Percentiles rank a stretch among this genome's conserved stretches.
Evolutionary conservation across 2,113 vertebrate species (phyloP).

Genomic region (Oceanodroma tethys): DNA sequence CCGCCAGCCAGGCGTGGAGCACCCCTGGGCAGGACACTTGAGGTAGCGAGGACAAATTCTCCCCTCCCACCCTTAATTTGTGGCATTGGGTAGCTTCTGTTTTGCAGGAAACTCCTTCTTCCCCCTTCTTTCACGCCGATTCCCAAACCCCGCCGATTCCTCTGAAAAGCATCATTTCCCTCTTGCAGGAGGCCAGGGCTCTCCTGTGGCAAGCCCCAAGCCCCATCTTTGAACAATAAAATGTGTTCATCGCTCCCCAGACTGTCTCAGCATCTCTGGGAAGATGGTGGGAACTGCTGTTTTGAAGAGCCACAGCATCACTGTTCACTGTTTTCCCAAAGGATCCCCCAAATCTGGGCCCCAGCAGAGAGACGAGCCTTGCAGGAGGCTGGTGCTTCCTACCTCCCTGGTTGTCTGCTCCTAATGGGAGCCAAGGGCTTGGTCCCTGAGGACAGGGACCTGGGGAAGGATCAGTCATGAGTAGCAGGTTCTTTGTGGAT

Average conservation of each 20-base stretch:
- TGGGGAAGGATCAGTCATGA: not conserved
- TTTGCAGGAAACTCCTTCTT: not conserved
- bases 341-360: not conserved
- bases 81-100: not conserved
- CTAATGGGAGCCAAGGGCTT: not conserved
- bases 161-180: not conserved
- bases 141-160: not conserved
- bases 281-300: not conserved
- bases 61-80: not conserved
- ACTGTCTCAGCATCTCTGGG: not conserved
- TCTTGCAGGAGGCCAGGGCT: not conserved
- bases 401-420: not conserved
- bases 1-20: not conserved
- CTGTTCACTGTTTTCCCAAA: not conserved
- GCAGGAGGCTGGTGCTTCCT: not conserved
- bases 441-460: not conserved
- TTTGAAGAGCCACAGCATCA: not conserved
- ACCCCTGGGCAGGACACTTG: not conserved
- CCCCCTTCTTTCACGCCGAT: not conserved
- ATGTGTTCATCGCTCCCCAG: not conserved
- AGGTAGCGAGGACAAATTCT: not conserved
- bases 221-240: not conserved
- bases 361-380: not conserved
- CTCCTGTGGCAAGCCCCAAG: not conserved
- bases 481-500: not conserved